Conservation (phyloP, 2,888 invertebrate species). For the Ichneumoninae sp. region DNA sequence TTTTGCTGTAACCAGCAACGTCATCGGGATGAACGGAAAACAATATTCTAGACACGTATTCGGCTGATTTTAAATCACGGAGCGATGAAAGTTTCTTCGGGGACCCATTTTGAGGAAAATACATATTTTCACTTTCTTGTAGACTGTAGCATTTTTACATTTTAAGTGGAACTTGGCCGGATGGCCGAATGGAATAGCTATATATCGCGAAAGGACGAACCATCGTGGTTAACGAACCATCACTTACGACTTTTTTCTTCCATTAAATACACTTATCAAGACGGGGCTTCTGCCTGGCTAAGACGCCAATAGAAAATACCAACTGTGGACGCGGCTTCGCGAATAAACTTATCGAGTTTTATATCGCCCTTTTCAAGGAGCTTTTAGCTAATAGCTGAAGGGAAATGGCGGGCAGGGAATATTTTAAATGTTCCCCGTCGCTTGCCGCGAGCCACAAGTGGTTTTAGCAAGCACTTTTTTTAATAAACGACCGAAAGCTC, state of each 20-base stretch:
- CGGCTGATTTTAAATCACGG: background rate
- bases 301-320: conserved; percentile 12
- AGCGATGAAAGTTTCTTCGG: background rate
- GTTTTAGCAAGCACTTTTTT: conserved; percentile 62
- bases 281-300: background rate
- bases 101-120: background rate
- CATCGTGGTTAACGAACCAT: conserved; percentile 13
- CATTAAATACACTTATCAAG: conserved; percentile 10
- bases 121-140: background rate
- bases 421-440: conserved; percentile 47
- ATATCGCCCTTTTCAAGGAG: conserved; percentile 28
- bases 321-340: conserved; percentile 15
- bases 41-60: background rate
- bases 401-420: conserved; percentile 29
- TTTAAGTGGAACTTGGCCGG: background rate
- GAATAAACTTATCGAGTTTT: conserved; percentile 36
- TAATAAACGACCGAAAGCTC: conserved; percentile 30
- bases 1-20: background rate
- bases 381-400: conserved; percentile 41
- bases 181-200: background rate
- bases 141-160: background rate
- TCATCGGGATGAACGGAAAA: background rate
- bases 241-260: conserved; percentile 5
- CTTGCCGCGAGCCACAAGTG: conserved; percentile 67
- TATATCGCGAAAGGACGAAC: background rate